Base-by-base conservation (phyloP, 2,888 invertebrate species). In the Cheilosia variabilis region DNA sequence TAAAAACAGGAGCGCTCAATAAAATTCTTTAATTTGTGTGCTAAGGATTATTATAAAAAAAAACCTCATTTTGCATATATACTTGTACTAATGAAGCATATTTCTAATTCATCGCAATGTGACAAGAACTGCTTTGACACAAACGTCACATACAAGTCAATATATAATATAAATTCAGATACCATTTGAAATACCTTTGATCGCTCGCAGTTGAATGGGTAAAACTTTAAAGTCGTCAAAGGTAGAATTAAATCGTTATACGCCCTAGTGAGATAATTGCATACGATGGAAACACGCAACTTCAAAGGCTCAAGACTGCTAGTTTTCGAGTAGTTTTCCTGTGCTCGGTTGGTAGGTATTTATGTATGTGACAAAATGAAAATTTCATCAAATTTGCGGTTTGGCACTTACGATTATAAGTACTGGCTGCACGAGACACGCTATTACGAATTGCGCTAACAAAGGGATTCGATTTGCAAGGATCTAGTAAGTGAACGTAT, bases 381-480 rank as follows among this genome's bases (percentile, higher is more conserved):
- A 78, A 84, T 87, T 87, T 87, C 78, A 87, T 87, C 75, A 87
- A 87, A 78, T 87, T 87, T 87, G 87, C 71, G 87, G 87, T 88
- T 89, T 88, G 84, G 81, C 88, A 87, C 88, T 88, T 88, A 80
- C 87, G 87, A 87, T 88, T 88, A 83, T 47, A 66, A 65, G 63
- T 63, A 45, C 15, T 65, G 45, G 52, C 62, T 73, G 72, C 72
- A 72, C 24, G 55, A 72, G 73, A 66, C 82, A 34, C 13, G 15
- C 24, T 43, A 60, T 37, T 53, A 53, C 53, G 62, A 75, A 75
- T 68, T 75, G 17, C 22, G n/a, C 37, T 60, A 22, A 43, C 79
- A 19, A 60, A 68, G 34, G 73, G 52, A 75, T 47, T 62, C 55
- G 66, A 53, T 71, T 65, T 27, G 5, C 19, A 37, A 53, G 34